phyloP scores from a whole-genome alignment of 2,113 vertebrate genomes.

The Macaca nemestrina region DNA sequence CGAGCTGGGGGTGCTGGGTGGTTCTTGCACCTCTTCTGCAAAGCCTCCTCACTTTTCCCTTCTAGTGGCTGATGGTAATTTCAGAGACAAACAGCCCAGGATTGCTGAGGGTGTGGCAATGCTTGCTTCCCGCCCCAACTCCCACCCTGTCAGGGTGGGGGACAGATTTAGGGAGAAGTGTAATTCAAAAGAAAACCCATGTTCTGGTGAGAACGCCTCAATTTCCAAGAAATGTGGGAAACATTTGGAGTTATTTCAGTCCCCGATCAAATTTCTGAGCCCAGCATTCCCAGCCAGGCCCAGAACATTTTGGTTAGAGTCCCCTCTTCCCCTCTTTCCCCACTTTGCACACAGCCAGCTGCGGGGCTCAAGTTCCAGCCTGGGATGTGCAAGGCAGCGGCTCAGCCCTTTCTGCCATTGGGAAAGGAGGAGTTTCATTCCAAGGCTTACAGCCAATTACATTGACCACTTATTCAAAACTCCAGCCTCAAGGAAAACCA shows the following conservation, averaged over 20 bases:
- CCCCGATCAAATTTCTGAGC: slow-evolving; percentile 29
- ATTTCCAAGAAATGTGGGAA: slow-evolving; percentile 40
- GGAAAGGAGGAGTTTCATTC: not conserved
- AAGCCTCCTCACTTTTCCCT: not conserved
- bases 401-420: slow-evolving; percentile 2
- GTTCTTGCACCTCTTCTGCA: not conserved
- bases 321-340: not conserved
- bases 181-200: slow-evolving; percentile 23
- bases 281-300: not conserved
- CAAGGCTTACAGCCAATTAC: not conserved
- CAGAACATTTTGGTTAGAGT: not conserved
- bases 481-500: slow-evolving; percentile 16
- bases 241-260: not conserved
- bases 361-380: not conserved
- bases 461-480: not conserved
- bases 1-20: not conserved
- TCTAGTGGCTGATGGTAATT: not conserved
- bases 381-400: not conserved
- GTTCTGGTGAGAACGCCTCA: slow-evolving; percentile 2
- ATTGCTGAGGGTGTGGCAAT: not conserved
- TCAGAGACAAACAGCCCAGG: not conserved
- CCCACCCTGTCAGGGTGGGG: not conserved
- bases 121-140: not conserved
- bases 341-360: not conserved
- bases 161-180: not conserved